Conservation (phyloP, 2,888 invertebrate genomes). For the Cosmia trapezina region DNA sequence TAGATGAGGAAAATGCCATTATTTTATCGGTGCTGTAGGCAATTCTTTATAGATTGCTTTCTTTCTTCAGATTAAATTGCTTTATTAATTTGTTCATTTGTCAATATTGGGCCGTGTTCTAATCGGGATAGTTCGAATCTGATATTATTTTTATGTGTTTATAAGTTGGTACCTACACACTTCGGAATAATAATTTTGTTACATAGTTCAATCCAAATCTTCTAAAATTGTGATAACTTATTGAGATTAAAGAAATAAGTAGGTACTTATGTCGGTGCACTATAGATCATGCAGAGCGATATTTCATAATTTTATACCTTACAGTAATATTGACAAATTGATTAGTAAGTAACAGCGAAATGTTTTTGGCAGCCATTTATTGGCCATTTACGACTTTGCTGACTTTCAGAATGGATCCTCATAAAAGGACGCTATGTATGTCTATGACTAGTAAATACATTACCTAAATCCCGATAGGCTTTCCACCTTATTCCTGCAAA, state of each 20-base stretch:
- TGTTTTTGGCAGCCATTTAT: too few species aligned
- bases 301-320: too few species aligned
- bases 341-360: too few species aligned
- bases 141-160: background rate
- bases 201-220: background rate
- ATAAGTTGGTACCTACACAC: too few species aligned
- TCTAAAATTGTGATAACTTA: background rate
- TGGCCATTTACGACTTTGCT: too few species aligned
- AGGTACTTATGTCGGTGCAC: too few species aligned
- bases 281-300: too few species aligned
- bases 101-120: background rate
- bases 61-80: constrained; percentile 35
- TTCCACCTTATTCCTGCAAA: background rate
- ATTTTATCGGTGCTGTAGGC: constrained; percentile 18
- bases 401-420: too few species aligned
- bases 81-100: constrained; percentile 34
- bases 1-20: constrained; percentile 35
- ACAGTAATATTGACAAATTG: too few species aligned
- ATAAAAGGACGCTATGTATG: too few species aligned
- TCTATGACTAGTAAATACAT: too few species aligned
- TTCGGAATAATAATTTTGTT: background rate
- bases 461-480: too few species aligned
- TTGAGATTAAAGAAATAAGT: background rate
- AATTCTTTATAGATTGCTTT: constrained; percentile 29
- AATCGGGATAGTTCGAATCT: background rate